A percentile compares a stretch with the other conserved stretches of the same genome.
These are phyloP conservation scores for Illadopsis cleaveri DNA, from an alignment of 2,113 vertebrate species.

Conservation along the genomic window DNA sequence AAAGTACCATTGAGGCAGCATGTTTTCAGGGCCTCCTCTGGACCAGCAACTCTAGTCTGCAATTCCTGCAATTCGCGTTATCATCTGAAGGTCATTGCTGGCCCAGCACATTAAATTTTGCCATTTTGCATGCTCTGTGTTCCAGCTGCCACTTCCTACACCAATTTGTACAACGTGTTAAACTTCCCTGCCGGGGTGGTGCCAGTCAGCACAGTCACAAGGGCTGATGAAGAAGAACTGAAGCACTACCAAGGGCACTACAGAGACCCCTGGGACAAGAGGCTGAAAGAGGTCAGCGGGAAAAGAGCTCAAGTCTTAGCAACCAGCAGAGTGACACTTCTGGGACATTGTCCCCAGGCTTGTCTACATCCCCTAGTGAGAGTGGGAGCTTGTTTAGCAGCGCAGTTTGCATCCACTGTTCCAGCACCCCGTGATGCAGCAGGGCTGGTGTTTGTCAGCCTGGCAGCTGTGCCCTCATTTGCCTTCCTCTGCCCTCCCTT, in stretches of 20 bases:
- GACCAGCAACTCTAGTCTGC: background rate
- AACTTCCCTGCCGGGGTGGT: conserved; percentile 87
- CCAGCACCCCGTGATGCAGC: background rate
- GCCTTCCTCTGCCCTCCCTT: background rate
- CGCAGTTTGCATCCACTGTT: accelerated
- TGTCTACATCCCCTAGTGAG: background rate
- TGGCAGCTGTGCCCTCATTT: background rate
- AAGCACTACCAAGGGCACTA: conserved; percentile 72
- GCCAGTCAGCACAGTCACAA: conserved; percentile 79
- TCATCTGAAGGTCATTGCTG: background rate
- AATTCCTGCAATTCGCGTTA: background rate
- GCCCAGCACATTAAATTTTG: background rate
- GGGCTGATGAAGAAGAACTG: conserved; percentile 82
- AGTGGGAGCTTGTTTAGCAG: background rate
- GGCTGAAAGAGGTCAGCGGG: conserved; percentile 75
- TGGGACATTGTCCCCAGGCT: background rate
- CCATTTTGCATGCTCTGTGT: background rate
- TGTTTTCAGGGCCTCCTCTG: background rate
- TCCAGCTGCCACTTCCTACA: conserved; percentile 73
- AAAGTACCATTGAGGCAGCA: background rate
- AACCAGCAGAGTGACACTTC: background rate
- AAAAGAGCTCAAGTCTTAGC: background rate
- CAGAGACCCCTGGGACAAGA: conserved; percentile 77
- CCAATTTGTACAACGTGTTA: conserved; percentile 81
- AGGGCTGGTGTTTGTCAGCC: background rate